Percentiles rank a stretch among this genome's conserved stretches.
Conservation (phyloP, 1,140 invertebrate genomes). For the Brachionus asplanchnoidis region DNA sequence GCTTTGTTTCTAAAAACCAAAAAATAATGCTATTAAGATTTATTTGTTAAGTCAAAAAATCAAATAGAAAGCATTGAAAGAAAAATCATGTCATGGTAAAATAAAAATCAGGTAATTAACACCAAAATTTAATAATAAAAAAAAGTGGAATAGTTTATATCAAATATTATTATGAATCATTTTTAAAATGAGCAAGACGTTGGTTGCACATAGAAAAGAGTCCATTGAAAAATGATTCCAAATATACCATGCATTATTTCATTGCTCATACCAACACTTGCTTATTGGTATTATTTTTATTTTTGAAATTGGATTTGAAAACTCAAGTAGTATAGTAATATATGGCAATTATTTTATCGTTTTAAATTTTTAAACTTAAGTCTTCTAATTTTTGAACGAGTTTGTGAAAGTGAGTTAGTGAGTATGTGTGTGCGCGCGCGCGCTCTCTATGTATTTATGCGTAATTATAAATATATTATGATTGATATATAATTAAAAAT, state of each 20-base stretch:
- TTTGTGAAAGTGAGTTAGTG: background rate
- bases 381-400: background rate
- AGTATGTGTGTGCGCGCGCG: background rate
- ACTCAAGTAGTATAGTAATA: background rate
- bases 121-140: background rate
- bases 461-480: conserved; percentile 25
- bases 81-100: no score
- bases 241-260: background rate
- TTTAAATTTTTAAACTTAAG: background rate
- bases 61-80: no score
- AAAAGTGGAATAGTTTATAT: background rate
- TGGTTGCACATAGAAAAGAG: background rate
- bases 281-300: background rate
- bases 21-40: background rate
- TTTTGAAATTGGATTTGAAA: background rate
- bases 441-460: background rate
- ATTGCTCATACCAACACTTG: background rate
- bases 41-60: no score
- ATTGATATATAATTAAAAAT: conserved; percentile 17
- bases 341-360: background rate
- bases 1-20: background rate
- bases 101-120: background rate
- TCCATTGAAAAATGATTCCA: background rate
- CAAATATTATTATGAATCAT: background rate
- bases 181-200: background rate